Evolutionary conservation across 1,140 invertebrate genomes (phyloP).

Genomic region (Drosophila ironensis): DNA sequence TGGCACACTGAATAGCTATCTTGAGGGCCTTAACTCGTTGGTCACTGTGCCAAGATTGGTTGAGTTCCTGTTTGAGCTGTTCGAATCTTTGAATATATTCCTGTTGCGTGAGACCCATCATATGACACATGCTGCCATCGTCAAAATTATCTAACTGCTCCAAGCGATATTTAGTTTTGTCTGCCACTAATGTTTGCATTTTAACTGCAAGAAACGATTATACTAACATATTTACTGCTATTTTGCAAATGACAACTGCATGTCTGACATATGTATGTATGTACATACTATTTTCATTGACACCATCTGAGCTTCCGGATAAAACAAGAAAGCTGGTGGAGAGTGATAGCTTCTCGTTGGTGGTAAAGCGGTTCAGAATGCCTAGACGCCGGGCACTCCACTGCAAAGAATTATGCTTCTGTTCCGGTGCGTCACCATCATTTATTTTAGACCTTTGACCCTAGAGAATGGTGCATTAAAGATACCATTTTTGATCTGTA

Average conservation of each 20-base stretch:
- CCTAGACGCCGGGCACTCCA: slow-evolving; percentile 88
- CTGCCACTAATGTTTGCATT: slow-evolving; percentile 89
- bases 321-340: slow-evolving; percentile 90
- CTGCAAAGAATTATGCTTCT: slow-evolving; percentile 85
- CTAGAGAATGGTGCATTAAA: not conserved
- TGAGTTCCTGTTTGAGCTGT: slow-evolving; percentile 94
- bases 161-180: slow-evolving; percentile 94
- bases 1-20: slow-evolving; percentile 98
- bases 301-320: slow-evolving; percentile 38
- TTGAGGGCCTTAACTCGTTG: slow-evolving; percentile 97
- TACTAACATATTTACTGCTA: no score
- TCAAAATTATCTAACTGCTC: slow-evolving; percentile 98
- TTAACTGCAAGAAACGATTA: slow-evolving; percentile 84
- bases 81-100: slow-evolving; percentile 95
- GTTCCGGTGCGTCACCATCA: slow-evolving; percentile 61
- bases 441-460: slow-evolving; percentile 68
- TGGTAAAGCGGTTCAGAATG: slow-evolving; percentile 94
- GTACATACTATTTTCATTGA: slow-evolving; percentile 60
- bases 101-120: slow-evolving; percentile 94
- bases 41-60: slow-evolving; percentile 95
- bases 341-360: slow-evolving; percentile 94
- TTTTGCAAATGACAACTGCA: no score
- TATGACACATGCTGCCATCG: slow-evolving; percentile 92
- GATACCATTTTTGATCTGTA: not conserved
- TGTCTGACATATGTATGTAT: no score